Evolutionary conservation across 2,888 invertebrate species (phyloP).

Genomic region (Vesta saturnalis): DNA sequence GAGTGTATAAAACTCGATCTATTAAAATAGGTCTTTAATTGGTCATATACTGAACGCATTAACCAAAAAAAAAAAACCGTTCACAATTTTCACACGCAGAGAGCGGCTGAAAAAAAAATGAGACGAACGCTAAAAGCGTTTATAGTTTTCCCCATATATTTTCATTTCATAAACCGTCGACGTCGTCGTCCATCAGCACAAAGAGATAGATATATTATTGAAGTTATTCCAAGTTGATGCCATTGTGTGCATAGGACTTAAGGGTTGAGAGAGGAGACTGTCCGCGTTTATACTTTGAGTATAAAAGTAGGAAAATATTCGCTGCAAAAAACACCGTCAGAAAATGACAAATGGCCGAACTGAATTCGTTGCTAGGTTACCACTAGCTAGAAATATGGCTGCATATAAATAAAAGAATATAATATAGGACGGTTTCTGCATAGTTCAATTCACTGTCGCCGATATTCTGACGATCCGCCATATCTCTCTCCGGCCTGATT

Average conservation of each 20-base stretch:
- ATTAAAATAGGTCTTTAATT: conserved; percentile 48
- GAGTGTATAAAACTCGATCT: conserved; percentile 56
- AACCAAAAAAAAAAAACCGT: too few relatives aligned
- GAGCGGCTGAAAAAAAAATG: background rate
- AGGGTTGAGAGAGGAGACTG: conserved; percentile 44
- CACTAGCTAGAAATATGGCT: conserved; percentile 56
- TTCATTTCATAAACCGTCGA: background rate
- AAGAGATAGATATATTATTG: conserved; percentile 43
- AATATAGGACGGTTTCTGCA: conserved; percentile 51
- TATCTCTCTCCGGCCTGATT: too few relatives aligned
- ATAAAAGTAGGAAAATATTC: conserved; percentile 57
- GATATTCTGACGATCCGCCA: too few relatives aligned
- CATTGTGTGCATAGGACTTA: conserved; percentile 42
- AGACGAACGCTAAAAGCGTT: background rate
- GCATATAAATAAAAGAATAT: conserved; percentile 58
- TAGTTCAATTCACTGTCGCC: conserved; percentile 50
- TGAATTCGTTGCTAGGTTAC: conserved; percentile 57
- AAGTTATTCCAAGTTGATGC: conserved; percentile 44
- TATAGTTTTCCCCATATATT: background rate
- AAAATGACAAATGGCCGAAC: conserved; percentile 60
- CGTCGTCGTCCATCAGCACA: conserved; percentile 6
- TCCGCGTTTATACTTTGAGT: conserved; percentile 52
- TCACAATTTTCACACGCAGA: background rate
- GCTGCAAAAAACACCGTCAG: conserved; percentile 55
- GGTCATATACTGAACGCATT: too few relatives aligned